Percentiles rank a stretch among this genome's conserved stretches.
Conservation (phyloP, 2,888 invertebrate species). For the Orthosia cruda region DNA sequence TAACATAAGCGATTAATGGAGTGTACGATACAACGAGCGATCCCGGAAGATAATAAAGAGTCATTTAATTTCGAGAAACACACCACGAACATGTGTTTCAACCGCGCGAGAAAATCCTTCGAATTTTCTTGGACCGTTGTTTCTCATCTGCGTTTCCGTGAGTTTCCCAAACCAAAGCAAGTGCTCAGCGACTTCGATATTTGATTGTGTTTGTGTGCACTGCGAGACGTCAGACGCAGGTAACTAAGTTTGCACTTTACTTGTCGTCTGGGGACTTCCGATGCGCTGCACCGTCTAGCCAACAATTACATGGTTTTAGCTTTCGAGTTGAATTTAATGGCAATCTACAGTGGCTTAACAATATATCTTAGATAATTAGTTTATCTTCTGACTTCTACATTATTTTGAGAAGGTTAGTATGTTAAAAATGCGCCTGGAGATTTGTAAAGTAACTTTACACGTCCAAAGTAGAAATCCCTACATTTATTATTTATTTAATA, state of each 20-base stretch:
- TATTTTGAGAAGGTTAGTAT: no score
- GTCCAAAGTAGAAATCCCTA: no score
- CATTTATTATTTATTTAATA: no score
- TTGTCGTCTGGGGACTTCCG: conserved; percentile 1
- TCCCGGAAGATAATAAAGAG: no score
- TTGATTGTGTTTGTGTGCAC: conserved; percentile 53
- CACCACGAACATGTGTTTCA: no score
- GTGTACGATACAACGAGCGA: no score
- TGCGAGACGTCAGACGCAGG: conserved; percentile 41
- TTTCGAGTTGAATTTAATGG: conserved; percentile 1
- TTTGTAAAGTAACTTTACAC: neutral
- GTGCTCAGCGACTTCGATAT: conserved; percentile 28
- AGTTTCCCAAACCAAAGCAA: neutral
- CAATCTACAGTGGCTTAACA: neutral
- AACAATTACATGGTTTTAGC: neutral
- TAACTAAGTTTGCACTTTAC: conserved; percentile 43
- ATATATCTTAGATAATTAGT: neutral
- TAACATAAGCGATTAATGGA: no score
- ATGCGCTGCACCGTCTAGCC: conserved; percentile 7
- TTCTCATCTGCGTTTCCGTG: neutral
- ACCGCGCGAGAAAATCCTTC: no score
- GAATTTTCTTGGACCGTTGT: no score
- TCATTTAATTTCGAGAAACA: no score
- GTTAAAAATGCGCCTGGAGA: neutral
- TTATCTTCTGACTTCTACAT: neutral